These are phyloP conservation scores for Spinibarbus caldwelli DNA, from an alignment of 2,797 vertebrate genomes.

Conservation along the genomic window DNA sequence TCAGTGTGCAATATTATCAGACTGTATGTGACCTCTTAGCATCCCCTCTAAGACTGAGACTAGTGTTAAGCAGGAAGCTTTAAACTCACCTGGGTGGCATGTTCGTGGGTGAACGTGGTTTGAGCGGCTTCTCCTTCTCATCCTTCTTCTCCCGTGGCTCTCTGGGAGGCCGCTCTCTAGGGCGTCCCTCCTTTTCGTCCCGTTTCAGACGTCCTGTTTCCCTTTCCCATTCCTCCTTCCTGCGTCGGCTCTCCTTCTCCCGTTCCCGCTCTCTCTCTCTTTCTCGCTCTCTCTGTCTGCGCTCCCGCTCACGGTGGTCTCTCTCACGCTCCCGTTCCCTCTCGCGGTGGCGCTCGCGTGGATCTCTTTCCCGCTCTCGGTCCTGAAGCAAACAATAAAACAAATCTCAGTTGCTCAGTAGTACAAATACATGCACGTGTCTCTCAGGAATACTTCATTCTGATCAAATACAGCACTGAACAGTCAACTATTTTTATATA, in stretches of 20 bases:
- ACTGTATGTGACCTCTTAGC: background rate
- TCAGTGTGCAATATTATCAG: background rate
- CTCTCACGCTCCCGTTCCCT: conserved; percentile 87
- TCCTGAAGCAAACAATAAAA: conserved; percentile 39
- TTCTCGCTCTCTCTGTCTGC: conserved; percentile 88
- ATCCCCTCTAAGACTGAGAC: background rate
- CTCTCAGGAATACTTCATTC: background rate
- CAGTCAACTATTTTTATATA: background rate
- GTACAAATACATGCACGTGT: background rate
- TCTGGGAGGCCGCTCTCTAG: conserved; percentile 73
- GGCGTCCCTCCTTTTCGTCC: conserved; percentile 79
- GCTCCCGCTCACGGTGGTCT: conserved; percentile 89
- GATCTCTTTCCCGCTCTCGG: conserved; percentile 81
- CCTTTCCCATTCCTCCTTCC: conserved; percentile 84
- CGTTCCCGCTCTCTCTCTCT: conserved; percentile 82
- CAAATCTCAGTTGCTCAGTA: background rate
- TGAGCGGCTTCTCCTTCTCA: conserved; percentile 87
- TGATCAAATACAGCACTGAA: background rate
- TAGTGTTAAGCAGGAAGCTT: background rate
- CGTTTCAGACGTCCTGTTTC: conserved; percentile 81
- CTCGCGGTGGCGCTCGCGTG: conserved; percentile 77
- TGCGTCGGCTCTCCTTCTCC: conserved; percentile 89
- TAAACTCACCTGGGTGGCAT: conserved; percentile 83
- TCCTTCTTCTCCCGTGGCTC: conserved; percentile 86
- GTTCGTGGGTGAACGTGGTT: conserved; percentile 83